Evolutionary conservation across 2,113 vertebrate genomes (phyloP).

Genomic region (Loxodonta africana): DNA sequence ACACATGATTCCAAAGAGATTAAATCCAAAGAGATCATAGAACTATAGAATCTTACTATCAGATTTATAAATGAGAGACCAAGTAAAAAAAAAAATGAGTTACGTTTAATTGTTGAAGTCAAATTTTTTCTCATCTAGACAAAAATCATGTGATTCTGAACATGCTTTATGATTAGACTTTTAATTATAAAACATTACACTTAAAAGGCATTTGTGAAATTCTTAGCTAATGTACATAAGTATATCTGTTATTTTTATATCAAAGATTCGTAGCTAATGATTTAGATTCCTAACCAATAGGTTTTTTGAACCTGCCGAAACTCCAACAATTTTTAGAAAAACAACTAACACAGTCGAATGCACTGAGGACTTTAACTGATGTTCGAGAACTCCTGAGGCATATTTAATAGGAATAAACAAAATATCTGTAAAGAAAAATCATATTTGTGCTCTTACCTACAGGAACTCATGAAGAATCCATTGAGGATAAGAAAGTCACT

Average conservation of each 20-base stretch:
- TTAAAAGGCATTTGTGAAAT: conserved; percentile 28
- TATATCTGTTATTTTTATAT: neutral
- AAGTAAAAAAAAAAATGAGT: neutral
- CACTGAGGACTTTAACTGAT: conserved; percentile 26
- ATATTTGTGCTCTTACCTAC: conserved; percentile 87
- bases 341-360: neutral
- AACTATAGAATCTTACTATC: neutral
- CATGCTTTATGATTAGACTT: neutral
- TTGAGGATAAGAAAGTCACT: conserved; percentile 86
- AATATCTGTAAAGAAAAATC: conserved; percentile 68
- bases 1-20: neutral
- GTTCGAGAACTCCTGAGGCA: conserved; percentile 79
- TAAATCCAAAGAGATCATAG: neutral
- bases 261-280: neutral
- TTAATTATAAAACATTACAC: neutral
- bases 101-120: neutral
- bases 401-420: conserved; percentile 78
- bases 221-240: neutral
- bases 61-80: neutral
- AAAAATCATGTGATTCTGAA: neutral
- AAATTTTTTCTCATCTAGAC: conserved; percentile 16
- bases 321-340: conserved; percentile 61
- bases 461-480: conserved; percentile 85
- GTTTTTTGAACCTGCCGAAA: conserved; percentile 52
- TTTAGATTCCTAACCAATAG: neutral